Percentiles rank a stretch among this genome's conserved stretches.
phyloP scores from a whole-genome alignment of 1,140 invertebrate genomes.

The Manduca sexta region DNA sequence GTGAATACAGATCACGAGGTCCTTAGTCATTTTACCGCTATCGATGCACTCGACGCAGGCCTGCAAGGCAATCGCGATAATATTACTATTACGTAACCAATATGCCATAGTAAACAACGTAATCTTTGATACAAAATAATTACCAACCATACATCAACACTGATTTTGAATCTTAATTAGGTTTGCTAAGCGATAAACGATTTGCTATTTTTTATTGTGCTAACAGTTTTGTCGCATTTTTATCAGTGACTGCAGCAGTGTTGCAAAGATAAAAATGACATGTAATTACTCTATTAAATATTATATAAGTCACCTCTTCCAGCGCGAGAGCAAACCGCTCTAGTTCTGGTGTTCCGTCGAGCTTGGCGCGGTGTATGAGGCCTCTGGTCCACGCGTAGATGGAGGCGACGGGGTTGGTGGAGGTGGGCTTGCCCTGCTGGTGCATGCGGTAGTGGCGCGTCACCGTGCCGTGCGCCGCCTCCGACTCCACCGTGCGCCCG shows the following conservation, averaged over 20 bases:
- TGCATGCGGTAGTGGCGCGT: conserved; percentile 91
- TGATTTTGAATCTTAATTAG: not conserved
- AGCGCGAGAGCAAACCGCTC: conserved; percentile 72
- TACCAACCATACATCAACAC: not conserved
- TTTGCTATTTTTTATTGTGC: too few species aligned
- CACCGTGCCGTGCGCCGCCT: conserved; percentile 94
- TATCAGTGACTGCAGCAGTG: too few species aligned
- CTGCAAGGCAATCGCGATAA: conserved; percentile 30
- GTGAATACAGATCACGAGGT: conserved; percentile 91
- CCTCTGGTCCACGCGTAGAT: conserved; percentile 95
- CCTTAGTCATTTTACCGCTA: conserved; percentile 92
- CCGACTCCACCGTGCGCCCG: conserved; percentile 92
- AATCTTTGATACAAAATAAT: not conserved
- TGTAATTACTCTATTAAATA: too few species aligned
- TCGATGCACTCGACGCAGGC: conserved; percentile 92
- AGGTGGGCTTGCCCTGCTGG: conserved; percentile 88
- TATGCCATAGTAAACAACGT: not conserved
- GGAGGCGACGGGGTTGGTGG: conserved; percentile 93
- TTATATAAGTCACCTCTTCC: conserved; percentile 67
- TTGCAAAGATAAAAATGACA: too few species aligned
- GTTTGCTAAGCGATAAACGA: not conserved
- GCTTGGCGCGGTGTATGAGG: conserved; percentile 85
- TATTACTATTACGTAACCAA: not conserved
- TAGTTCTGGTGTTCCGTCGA: conserved; percentile 85
- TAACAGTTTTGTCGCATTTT: too few species aligned